These are phyloP conservation scores for Habrosyne pyritoides DNA, from an alignment of 2,888 invertebrate species.

Conservation along the genomic window DNA sequence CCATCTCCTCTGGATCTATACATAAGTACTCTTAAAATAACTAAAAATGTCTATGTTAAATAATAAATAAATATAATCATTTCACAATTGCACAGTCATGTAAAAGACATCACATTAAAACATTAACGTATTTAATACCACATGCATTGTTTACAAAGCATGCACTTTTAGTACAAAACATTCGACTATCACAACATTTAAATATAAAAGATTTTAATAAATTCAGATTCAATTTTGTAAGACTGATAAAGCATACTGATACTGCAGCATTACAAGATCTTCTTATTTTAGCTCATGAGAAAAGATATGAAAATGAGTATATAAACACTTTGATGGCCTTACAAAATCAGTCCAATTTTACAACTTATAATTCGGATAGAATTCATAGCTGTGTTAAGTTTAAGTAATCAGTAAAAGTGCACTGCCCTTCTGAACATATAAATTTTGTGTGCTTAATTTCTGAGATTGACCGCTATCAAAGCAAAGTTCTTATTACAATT, in stretches of 20 bases:
- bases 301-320: background rate
- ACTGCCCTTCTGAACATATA: background rate
- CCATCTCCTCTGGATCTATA: background rate
- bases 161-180: slow-evolving; percentile 47
- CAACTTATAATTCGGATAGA: background rate
- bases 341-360: background rate
- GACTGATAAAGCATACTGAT: background rate
- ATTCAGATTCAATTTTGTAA: background rate
- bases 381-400: background rate
- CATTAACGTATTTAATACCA: slow-evolving; percentile 21
- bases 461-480: too few species aligned
- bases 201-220: slow-evolving; percentile 5
- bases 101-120: slow-evolving; percentile 11
- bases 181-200: slow-evolving; percentile 9
- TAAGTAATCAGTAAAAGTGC: background rate
- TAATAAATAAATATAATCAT: slow-evolving; percentile 8
- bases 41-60: background rate
- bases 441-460: too few species aligned
- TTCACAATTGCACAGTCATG: slow-evolving; percentile 4
- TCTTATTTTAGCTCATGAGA: too few species aligned
- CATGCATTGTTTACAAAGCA: slow-evolving; percentile 47
- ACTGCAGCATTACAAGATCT: too few species aligned
- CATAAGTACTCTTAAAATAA: background rate
- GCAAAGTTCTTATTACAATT: too few species aligned
- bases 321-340: background rate